Evolutionary conservation across 1,140 invertebrate species (phyloP).

Genomic region (Caenorhabditis remanei): DNA sequence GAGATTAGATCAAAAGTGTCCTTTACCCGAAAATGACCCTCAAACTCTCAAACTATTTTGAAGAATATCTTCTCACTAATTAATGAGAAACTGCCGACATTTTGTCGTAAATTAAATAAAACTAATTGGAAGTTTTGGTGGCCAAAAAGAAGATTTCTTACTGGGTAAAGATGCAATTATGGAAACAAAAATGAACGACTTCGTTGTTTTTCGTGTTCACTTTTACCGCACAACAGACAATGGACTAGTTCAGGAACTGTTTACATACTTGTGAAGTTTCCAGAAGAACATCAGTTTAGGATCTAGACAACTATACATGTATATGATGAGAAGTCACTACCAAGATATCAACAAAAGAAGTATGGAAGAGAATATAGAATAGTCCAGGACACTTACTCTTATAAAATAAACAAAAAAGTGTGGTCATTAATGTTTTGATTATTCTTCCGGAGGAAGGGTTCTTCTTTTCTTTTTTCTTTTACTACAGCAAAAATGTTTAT

Average conservation of each 20-base stretch:
- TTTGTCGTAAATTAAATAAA: neutral
- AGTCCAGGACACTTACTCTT: neutral
- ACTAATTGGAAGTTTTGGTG: constrained; percentile 9
- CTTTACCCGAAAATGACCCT: constrained; percentile 52
- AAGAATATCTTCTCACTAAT: constrained; percentile 36
- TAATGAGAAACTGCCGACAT: constrained; percentile 1
- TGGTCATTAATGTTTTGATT: constrained; percentile 52
- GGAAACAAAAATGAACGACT: constrained; percentile 18
- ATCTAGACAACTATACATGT: no score
- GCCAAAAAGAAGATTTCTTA: neutral
- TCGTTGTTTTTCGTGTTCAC: neutral
- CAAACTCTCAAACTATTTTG: constrained; percentile 20
- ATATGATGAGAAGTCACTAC: no score
- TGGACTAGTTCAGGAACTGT: neutral
- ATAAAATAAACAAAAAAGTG: constrained; percentile 55
- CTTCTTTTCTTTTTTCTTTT: neutral
- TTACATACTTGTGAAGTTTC: no score
- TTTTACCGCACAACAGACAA: neutral
- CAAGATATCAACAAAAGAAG: no score
- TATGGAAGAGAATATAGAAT: neutral
- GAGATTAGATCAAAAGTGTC: constrained; percentile 51
- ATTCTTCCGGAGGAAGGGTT: constrained; percentile 22
- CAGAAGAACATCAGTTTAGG: no score
- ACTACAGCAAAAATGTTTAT: neutral
- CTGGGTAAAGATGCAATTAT: neutral